Evolutionary conservation across 2,888 invertebrate species (phyloP).

Genomic region (Synergus umbraculus): DNA sequence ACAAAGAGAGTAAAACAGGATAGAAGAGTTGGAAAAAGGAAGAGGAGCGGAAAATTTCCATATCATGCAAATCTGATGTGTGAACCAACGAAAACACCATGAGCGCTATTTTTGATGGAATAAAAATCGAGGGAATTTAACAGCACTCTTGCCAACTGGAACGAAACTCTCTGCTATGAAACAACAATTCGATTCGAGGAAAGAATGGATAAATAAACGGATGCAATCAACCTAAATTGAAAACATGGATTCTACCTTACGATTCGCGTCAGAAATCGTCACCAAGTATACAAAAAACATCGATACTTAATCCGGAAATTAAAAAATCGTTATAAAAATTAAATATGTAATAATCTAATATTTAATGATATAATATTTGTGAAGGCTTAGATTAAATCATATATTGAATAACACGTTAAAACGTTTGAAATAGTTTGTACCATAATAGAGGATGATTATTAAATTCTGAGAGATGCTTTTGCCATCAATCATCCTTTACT

Average conservation of each 20-base stretch:
- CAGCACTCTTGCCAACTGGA: background rate
- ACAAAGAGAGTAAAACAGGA: slow-evolving; percentile 10
- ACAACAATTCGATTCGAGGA: background rate
- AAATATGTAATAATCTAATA: no score
- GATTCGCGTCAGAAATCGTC: background rate
- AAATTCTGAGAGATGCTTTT: background rate
- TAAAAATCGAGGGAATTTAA: slow-evolving; percentile 46
- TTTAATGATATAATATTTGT: no score
- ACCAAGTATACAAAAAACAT: background rate
- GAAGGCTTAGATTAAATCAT: no score
- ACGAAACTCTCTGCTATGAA: background rate
- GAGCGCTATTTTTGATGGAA: background rate
- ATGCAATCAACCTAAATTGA: background rate
- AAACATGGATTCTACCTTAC: background rate
- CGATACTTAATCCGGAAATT: background rate
- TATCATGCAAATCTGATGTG: slow-evolving; percentile 39
- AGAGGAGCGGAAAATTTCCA: slow-evolving; percentile 13
- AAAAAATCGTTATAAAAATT: background rate
- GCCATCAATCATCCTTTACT: slow-evolving; percentile 1
- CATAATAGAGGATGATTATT: background rate
- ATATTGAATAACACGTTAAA: background rate
- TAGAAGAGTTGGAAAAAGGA: background rate
- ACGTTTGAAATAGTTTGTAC: background rate
- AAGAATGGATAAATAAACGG: background rate
- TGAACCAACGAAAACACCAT: slow-evolving; percentile 14